These are phyloP conservation scores for Tetragonisca angustula DNA, from an alignment of 2,888 invertebrate genomes.

Conservation along the genomic window DNA sequence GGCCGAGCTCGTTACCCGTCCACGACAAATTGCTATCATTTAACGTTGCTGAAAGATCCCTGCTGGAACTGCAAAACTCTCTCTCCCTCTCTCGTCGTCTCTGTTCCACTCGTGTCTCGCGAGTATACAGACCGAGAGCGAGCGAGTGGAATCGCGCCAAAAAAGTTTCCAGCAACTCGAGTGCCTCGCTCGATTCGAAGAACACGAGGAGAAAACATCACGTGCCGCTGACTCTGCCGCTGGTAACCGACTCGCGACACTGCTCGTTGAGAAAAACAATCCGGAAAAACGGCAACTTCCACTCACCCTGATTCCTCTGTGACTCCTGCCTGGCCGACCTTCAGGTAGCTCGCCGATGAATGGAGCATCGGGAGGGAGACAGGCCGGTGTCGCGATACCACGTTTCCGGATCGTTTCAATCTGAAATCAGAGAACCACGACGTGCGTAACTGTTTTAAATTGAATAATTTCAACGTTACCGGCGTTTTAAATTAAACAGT, in stretches of 20 bases:
- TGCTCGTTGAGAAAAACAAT: constrained; percentile 31
- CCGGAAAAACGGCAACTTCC: constrained; percentile 1
- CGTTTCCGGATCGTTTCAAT: neutral
- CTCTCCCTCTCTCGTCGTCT: neutral
- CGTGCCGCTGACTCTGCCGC: constrained; percentile 12
- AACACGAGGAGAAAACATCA: constrained; percentile 33
- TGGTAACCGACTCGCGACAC: constrained; percentile 12
- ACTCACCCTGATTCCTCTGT: constrained; percentile 45
- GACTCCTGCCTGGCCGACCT: constrained; percentile 39
- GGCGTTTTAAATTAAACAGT: no score
- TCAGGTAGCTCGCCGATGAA: constrained; percentile 26
- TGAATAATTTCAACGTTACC: no score
- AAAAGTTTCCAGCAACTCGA: constrained; percentile 38
- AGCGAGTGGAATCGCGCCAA: constrained; percentile 46
- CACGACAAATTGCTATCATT: constrained; percentile 60
- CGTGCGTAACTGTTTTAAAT: neutral
- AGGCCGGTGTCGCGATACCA: neutral
- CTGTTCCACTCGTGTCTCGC: neutral
- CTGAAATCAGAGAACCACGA: constrained; percentile 1
- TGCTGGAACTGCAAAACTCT: constrained; percentile 14
- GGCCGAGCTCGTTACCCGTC: constrained; percentile 54
- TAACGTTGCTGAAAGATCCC: constrained; percentile 52
- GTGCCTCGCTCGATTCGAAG: constrained; percentile 13
- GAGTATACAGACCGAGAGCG: constrained; percentile 3
- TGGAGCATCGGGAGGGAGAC: constrained; percentile 36